Evolutionary conservation across 1,140 invertebrate genomes (phyloP).

Genomic region (Drosophila albomicans): DNA sequence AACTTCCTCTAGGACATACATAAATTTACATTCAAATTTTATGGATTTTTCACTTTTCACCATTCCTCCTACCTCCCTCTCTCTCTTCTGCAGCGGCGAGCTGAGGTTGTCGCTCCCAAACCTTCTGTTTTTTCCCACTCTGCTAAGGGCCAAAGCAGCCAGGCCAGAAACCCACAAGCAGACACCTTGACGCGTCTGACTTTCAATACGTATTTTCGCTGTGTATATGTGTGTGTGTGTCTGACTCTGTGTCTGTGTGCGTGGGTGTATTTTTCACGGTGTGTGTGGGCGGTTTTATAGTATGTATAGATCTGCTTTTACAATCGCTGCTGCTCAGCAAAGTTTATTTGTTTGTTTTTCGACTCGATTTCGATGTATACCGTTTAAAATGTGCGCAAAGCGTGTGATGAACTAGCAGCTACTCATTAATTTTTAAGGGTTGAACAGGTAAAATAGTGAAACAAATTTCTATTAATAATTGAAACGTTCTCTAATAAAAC

Average conservation of each 20-base stretch:
- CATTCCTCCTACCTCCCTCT: too few species aligned
- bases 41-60: slow-evolving; percentile 60
- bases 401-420: background rate
- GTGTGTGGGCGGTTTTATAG: background rate
- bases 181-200: slow-evolving; percentile 40
- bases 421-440: background rate
- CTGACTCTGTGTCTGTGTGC: background rate
- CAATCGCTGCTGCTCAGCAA: slow-evolving; percentile 43
- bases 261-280: background rate
- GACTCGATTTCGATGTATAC: slow-evolving; percentile 1
- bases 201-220: slow-evolving; percentile 27
- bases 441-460: too few species aligned
- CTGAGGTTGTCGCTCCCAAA: background rate
- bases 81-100: background rate
- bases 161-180: slow-evolving; percentile 19
- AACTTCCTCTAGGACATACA: slow-evolving; percentile 58
- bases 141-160: background rate
- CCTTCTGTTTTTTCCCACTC: slow-evolving; percentile 11
- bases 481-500: too few species aligned
- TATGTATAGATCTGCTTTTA: slow-evolving; percentile 22
- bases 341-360: slow-evolving; percentile 53
- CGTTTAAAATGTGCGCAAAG: background rate
- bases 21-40: slow-evolving; percentile 82
- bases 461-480: too few species aligned
- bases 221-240: background rate